Percentiles rank a stretch among this genome's conserved stretches.
These are phyloP conservation scores for Takifugu flavidus DNA, from an alignment of 2,113 vertebrate genomes.

Conservation along the genomic window DNA sequence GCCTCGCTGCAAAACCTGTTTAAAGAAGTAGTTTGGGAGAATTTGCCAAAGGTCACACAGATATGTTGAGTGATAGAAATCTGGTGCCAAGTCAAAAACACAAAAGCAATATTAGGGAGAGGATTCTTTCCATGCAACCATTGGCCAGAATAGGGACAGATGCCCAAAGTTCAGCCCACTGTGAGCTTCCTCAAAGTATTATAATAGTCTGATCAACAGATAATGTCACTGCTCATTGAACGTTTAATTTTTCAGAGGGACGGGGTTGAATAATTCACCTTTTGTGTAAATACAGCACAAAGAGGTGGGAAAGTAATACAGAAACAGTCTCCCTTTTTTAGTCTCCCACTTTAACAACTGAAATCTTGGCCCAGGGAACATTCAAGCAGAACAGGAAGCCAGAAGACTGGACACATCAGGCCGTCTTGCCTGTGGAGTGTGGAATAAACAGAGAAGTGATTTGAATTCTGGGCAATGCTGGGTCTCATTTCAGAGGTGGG, in stretches of 20 bases:
- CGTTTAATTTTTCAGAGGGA: constrained; percentile 5
- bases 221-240: constrained; percentile 27
- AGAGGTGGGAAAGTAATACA: too few relatives aligned
- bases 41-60: constrained; percentile 73
- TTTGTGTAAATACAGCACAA: too few relatives aligned
- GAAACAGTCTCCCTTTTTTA: too few relatives aligned
- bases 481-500: constrained; percentile 1
- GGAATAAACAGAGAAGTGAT: not conserved
- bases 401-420: too few relatives aligned
- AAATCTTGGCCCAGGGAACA: too few relatives aligned
- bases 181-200: constrained; percentile 27
- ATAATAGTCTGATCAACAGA: constrained; percentile 19
- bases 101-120: constrained; percentile 58
- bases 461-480: constrained; percentile 4
- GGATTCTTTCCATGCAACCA: constrained; percentile 70
- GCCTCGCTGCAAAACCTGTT: constrained; percentile 64
- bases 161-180: constrained; percentile 6
- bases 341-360: too few relatives aligned
- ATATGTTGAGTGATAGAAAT: constrained; percentile 69
- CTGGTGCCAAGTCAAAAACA: constrained; percentile 69
- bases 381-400: too few relatives aligned
- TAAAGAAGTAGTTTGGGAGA: constrained; percentile 68
- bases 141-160: constrained; percentile 57
- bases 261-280: not conserved
- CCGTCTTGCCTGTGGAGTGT: too few relatives aligned